Evolutionary conservation across 2,797 vertebrate genomes (phyloP).

Genomic region (Coranthus polyacanthus): DNA sequence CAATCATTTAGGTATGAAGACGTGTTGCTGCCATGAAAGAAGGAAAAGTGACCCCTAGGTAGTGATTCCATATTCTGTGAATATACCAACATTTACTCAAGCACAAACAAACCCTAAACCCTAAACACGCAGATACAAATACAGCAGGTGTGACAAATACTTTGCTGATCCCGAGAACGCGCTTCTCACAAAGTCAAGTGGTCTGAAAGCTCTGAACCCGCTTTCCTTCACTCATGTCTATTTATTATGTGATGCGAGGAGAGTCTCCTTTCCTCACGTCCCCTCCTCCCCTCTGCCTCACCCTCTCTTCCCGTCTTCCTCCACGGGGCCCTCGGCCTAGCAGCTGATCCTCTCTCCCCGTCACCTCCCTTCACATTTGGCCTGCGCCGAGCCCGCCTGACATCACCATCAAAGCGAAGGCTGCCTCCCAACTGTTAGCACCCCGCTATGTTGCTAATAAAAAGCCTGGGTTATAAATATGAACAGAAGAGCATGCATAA

Average conservation of each 20-base stretch:
- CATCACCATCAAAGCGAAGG: slow-evolving; percentile 76
- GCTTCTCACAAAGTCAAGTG: slow-evolving; percentile 29
- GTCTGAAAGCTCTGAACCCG: slow-evolving; percentile 40
- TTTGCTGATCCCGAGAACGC: slow-evolving; percentile 36
- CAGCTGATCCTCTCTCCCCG: slow-evolving; percentile 71
- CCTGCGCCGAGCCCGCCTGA: slow-evolving; percentile 62
- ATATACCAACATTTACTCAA: background rate
- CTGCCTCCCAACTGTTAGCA: slow-evolving; percentile 81
- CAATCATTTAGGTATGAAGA: too few species aligned
- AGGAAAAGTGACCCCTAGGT: background rate
- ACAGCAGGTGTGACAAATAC: slow-evolving; percentile 65
- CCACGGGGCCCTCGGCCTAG: slow-evolving; percentile 56
- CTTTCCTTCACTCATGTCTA: slow-evolving; percentile 20
- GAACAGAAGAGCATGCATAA: slow-evolving; percentile 78
- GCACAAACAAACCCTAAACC: background rate
- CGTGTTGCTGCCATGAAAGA: background rate
- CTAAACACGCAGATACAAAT: slow-evolving; percentile 36
- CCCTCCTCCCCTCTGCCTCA: slow-evolving; percentile 2
- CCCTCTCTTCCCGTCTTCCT: slow-evolving; percentile 32
- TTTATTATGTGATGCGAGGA: background rate
- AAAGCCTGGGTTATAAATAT: slow-evolving; percentile 83
- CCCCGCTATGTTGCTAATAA: slow-evolving; percentile 80
- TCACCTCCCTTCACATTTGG: slow-evolving; percentile 69
- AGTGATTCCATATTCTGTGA: background rate
- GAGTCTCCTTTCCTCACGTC: too few species aligned